phyloP scores from a whole-genome alignment of 1,140 invertebrate species.

The Hylaeus anthracinus region DNA sequence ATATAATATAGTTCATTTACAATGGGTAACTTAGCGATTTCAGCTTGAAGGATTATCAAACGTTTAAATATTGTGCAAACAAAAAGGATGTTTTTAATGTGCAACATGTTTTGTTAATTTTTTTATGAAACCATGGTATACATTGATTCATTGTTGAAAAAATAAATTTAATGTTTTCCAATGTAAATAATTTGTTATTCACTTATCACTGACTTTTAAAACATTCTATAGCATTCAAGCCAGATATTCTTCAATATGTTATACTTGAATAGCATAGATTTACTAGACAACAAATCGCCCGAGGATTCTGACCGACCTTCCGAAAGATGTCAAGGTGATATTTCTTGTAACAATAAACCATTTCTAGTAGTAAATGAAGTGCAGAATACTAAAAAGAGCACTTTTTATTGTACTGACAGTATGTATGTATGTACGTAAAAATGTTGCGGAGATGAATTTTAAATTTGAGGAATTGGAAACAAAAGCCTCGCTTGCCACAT shows the following conservation, averaged over 20 bases:
- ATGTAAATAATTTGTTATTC: conserved; percentile 55
- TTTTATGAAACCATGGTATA: conserved; percentile 35
- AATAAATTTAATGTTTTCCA: conserved; percentile 47
- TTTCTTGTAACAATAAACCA: conserved; percentile 60
- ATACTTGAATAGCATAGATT: conserved; percentile 52
- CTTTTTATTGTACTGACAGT: conserved; percentile 64
- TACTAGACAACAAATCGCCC: conserved; percentile 53
- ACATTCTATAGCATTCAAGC: conserved; percentile 49
- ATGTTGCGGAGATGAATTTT: conserved; percentile 61
- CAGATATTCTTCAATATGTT: conserved; percentile 52
- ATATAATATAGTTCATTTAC: conserved; percentile 37
- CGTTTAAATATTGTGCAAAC: conserved; percentile 16
- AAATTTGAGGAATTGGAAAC: conserved; percentile 70
- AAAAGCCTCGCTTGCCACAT: conserved; percentile 69
- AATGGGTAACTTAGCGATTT: conserved; percentile 40
- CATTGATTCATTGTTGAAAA: conserved; percentile 49
- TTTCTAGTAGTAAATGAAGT: conserved; percentile 63
- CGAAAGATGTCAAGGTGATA: conserved; percentile 51
- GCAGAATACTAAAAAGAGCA: conserved; percentile 50
- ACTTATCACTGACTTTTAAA: conserved; percentile 32
- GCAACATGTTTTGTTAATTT: conserved; percentile 36
- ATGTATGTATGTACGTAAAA: conserved; percentile 64
- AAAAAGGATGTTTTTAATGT: conserved; percentile 26
- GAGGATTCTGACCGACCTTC: conserved; percentile 49
- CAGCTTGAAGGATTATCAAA: conserved; percentile 15